Conservation (phyloP, 1,140 invertebrate species). For the Dolichoris vasculosae region DNA sequence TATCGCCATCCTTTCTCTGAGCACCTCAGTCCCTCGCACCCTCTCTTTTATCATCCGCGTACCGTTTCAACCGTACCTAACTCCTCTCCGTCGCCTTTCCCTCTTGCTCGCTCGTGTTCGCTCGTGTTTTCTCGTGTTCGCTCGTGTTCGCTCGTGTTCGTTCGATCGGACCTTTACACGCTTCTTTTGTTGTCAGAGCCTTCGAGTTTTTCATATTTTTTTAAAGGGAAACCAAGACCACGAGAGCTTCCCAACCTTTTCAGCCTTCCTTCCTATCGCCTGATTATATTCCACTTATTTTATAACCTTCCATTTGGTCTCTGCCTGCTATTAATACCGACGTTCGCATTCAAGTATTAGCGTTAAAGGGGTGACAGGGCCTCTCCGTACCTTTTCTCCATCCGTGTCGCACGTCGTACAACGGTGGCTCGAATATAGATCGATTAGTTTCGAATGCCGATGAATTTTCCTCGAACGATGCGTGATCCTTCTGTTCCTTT, state of each 20-base stretch:
- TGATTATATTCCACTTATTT: neutral
- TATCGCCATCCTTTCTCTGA: neutral
- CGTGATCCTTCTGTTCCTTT: neutral
- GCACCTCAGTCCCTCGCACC: neutral
- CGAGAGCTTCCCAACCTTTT: neutral
- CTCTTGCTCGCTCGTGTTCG: neutral
- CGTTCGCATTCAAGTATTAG: neutral
- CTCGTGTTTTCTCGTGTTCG: no score
- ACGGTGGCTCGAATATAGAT: constrained; percentile 13
- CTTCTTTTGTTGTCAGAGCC: neutral
- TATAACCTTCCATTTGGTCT: neutral
- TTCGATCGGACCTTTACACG: neutral
- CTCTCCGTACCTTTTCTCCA: constrained; percentile 16
- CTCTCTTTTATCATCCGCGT: neutral
- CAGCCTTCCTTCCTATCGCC: no score
- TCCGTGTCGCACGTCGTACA: constrained; percentile 29
- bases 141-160: neutral
- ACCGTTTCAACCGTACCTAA: neutral
- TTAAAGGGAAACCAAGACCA: neutral
- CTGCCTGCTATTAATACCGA: neutral
- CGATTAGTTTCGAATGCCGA: constrained; percentile 23
- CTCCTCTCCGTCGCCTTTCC: neutral
- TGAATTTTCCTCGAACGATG: neutral
- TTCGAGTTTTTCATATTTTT: neutral
- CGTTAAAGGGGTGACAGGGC: constrained; percentile 32